Conservation (phyloP, 2,797 vertebrate genomes). For the Eulemur mongoz region DNA sequence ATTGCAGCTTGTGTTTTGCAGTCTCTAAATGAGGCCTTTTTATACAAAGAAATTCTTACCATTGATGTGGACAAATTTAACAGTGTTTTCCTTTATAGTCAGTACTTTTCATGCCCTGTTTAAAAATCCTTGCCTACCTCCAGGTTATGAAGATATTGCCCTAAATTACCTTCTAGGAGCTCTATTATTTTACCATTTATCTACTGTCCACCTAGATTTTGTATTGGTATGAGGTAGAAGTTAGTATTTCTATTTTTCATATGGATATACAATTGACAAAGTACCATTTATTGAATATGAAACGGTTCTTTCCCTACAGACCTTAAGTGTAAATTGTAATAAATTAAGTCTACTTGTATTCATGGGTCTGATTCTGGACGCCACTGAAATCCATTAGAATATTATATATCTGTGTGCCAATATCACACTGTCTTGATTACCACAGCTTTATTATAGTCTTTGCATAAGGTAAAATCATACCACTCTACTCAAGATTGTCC, state of each 20-base stretch:
- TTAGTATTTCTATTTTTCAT: constrained; percentile 7
- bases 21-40: not conserved
- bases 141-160: not conserved
- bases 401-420: not conserved
- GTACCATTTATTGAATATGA: not conserved
- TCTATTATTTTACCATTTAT: not conserved
- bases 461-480: not conserved
- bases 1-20: not conserved
- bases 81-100: not conserved
- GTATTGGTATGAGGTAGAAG: not conserved
- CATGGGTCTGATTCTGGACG: not conserved
- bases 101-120: not conserved
- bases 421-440: not conserved
- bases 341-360: not conserved
- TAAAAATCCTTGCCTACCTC: not conserved
- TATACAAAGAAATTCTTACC: not conserved
- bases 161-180: not conserved
- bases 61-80: not conserved
- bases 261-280: not conserved
- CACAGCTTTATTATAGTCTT: not conserved
- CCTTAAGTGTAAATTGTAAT: not conserved
- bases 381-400: not conserved
- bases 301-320: not conserved
- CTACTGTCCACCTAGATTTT: not conserved
- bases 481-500: not conserved